Evolutionary conservation across 2,888 invertebrate species (phyloP), one percentile per base, ranked within the genome.

Genomic region (Hyppa rectilinea): DNA sequence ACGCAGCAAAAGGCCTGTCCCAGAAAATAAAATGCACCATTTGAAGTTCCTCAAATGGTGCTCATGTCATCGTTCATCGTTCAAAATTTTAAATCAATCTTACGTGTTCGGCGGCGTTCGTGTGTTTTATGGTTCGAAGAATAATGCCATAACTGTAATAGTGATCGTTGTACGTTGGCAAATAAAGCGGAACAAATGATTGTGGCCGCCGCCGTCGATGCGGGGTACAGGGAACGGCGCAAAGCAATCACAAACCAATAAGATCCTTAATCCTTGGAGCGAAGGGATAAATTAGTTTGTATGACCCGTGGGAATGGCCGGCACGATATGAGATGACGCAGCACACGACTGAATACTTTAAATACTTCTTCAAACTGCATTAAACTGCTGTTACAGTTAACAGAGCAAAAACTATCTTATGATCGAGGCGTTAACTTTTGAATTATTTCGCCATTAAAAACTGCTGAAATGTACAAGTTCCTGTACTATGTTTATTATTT

Each of bases 121-220:
- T 47, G 56, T 74, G 55, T 70, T 76, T 70, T 81, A 85, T 85
- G 72, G 75, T 80, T 87, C 71, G 81, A 77, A 75, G 74, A 73
- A 79, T 82, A 56, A 81, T 81, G 71, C 77, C 80, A 80, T 81
- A 83, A 84, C 82, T 76, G 80, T 78, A 75, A 69, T 81, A 75
- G 82, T 84, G 86, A 86, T 87, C 85, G 79, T 77, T 83, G 84
- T 84, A 84, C 85, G 86, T 86, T 87, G 82, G 89, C 90, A 90
- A 93, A 92, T 91, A 90, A 90, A 89, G 88, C 89, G 89, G 86
- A 90, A 91, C 89, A 85, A 89, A 91, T 90, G 87, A 87, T 86
- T 88, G 88, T 85, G 86, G 86, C 80, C 81, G 85, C 82, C 83
- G 75, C 81, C 81, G 78, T 80, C 77, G 78, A 75, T 61, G 79